phyloP scores from a whole-genome alignment of 1,140 invertebrate genomes.

The Drosophila sproati region DNA sequence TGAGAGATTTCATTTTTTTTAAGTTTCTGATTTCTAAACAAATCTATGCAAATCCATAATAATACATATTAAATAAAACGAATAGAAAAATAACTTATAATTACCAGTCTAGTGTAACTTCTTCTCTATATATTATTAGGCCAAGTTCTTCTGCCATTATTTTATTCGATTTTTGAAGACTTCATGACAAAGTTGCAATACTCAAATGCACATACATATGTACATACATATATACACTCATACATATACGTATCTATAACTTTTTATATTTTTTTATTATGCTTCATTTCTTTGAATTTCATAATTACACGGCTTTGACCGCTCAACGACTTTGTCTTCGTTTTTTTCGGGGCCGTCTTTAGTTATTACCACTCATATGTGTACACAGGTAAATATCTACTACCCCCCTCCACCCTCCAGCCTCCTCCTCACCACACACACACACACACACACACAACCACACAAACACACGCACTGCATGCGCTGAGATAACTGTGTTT shows the following conservation, averaged over 20 bases:
- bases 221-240: slow-evolving; percentile 1
- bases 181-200: slow-evolving; percentile 4
- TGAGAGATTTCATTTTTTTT: too few species aligned
- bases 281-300: slow-evolving; percentile 80
- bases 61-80: too few species aligned
- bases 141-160: too few species aligned
- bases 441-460: not conserved
- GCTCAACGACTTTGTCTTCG: slow-evolving; percentile 59
- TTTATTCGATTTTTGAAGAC: not conserved
- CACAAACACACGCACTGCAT: not conserved
- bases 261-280: slow-evolving; percentile 62
- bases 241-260: slow-evolving; percentile 46
- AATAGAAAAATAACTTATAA: too few species aligned
- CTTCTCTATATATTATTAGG: too few species aligned
- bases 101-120: too few species aligned
- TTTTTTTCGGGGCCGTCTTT: slow-evolving; percentile 36
- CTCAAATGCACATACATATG: slow-evolving; percentile 15
- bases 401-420: not conserved
- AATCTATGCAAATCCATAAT: too few species aligned
- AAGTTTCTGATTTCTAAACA: too few species aligned
- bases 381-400: slow-evolving; percentile 27
- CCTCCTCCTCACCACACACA: not conserved
- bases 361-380: slow-evolving; percentile 38
- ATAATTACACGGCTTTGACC: slow-evolving; percentile 80
- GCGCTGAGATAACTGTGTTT: slow-evolving; percentile 63